Conservation (phyloP, 2,888 invertebrate genomes). For the Acanthopleura granulata region DNA sequence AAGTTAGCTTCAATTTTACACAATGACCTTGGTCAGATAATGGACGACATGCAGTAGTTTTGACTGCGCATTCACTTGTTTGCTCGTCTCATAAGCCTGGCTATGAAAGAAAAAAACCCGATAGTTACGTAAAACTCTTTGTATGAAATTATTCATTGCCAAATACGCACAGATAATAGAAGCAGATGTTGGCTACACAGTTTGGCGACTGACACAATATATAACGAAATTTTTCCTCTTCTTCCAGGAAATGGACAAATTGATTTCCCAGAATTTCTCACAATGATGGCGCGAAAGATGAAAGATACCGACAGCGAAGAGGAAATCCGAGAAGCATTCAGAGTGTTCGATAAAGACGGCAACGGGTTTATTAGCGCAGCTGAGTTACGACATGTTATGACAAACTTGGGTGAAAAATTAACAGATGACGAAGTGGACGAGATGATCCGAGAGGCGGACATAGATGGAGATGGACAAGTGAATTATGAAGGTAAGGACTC, state of each 20-base stretch:
- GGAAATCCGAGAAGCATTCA: conserved; percentile 84
- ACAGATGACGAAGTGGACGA: conserved; percentile 1
- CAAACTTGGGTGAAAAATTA: conserved; percentile 1
- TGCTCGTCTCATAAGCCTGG: too few relatives aligned
- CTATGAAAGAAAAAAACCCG: too few relatives aligned
- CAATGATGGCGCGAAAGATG: conserved; percentile 99
- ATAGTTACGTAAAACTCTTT: too few relatives aligned
- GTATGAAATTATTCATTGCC: too few relatives aligned
- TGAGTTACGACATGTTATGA: neutral
- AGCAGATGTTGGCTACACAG: too few relatives aligned
- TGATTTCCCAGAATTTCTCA: conserved; percentile 99
- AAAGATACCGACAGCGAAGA: conserved; percentile 98
- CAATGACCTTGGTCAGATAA: too few relatives aligned
- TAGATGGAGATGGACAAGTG: conserved; percentile 75
- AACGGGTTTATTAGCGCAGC: neutral
- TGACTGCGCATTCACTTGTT: too few relatives aligned
- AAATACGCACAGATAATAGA: too few relatives aligned
- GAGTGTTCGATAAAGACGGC: neutral
- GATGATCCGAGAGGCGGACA: neutral
- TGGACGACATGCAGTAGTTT: too few relatives aligned
- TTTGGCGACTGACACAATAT: too few relatives aligned
- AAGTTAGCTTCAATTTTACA: too few relatives aligned
- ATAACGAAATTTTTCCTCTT: neutral
- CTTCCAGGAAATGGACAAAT: conserved; percentile 95
- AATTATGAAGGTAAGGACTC: conserved; percentile 5